A percentile compares a stretch with the other conserved stretches of the same genome.
Evolutionary conservation across 2,797 vertebrate genomes (phyloP).

Genomic region (Chaetodon trifasciatus): DNA sequence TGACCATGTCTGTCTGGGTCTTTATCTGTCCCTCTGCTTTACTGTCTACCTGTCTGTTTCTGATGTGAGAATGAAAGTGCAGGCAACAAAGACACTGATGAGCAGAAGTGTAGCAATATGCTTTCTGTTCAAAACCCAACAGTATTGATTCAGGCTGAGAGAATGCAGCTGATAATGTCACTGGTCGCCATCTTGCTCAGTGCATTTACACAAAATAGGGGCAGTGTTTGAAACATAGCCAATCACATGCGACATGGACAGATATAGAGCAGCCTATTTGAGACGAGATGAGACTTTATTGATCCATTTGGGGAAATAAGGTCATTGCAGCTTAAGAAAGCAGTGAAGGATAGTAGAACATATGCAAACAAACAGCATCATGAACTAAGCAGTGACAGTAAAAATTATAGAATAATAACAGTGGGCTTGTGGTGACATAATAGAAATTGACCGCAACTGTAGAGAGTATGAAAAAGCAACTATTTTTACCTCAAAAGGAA

Average conservation of each 20-base stretch:
- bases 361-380: background rate
- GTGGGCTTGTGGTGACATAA: background rate
- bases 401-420: background rate
- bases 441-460: background rate
- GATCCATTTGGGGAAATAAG: slow-evolving; percentile 30
- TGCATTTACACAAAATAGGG: background rate
- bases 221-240: slow-evolving; percentile 7
- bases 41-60: background rate
- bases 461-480: background rate
- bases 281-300: slow-evolving; percentile 33
- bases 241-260: background rate
- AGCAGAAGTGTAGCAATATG: background rate
- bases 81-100: background rate
- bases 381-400: background rate
- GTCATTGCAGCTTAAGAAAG: slow-evolving; percentile 10
- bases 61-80: background rate
- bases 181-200: background rate
- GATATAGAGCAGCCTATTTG: slow-evolving; percentile 16
- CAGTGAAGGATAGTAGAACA: background rate
- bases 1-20: slow-evolving; percentile 26
- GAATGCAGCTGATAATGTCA: slow-evolving; percentile 10
- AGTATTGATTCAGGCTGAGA: background rate
- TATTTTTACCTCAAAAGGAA: background rate
- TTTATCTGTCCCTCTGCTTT: slow-evolving; percentile 3
- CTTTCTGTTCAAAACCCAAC: background rate